Conservation (phyloP, 2,888 invertebrate genomes). For the Tyria jacobaeae region DNA sequence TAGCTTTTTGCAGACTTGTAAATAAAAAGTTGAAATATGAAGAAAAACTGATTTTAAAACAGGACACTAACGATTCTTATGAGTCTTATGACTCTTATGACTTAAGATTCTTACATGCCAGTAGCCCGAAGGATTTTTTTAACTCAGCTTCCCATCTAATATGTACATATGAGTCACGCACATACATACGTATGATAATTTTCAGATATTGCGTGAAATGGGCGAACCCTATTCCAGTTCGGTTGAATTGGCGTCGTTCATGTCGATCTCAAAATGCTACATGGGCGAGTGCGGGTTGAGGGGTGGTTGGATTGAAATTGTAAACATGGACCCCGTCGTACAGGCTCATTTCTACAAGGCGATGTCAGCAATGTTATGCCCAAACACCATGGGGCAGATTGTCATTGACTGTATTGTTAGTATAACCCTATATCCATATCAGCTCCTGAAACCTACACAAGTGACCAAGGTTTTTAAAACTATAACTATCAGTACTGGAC, state of each 20-base stretch:
- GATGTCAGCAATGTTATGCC: slow-evolving; percentile 96
- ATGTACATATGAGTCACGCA: no score
- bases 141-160: no score
- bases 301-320: slow-evolving; percentile 97
- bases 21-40: no score
- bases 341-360: slow-evolving; percentile 92
- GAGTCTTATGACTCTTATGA: no score
- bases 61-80: no score
- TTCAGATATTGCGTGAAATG: slow-evolving; percentile 93
- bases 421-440: slow-evolving; percentile 19
- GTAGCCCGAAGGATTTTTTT: no score
- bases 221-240: slow-evolving; percentile 92
- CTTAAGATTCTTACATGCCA: no score
- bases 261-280: slow-evolving; percentile 98
- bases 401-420: slow-evolving; percentile 95
- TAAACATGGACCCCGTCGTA: slow-evolving; percentile 94
- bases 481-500: neutral
- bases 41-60: no score
- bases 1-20: no score
- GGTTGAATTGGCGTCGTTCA: slow-evolving; percentile 98
- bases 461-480: neutral
- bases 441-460: no score
- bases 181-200: neutral
- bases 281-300: slow-evolving; percentile 98
- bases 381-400: slow-evolving; percentile 96